Evolutionary conservation across 2,888 invertebrate genomes (phyloP).

Genomic region (Saturnia pavonia): DNA sequence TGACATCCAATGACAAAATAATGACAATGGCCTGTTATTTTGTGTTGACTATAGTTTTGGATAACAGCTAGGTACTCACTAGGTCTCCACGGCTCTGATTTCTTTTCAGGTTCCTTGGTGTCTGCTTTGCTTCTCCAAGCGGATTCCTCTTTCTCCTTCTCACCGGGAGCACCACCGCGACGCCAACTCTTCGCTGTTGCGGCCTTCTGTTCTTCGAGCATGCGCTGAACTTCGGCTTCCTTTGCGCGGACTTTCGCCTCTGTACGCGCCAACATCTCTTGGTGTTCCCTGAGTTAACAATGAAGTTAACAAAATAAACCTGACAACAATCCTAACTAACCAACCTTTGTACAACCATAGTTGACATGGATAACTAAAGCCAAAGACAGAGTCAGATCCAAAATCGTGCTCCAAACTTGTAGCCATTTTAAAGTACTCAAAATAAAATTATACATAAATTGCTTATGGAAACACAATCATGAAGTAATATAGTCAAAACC

Average conservation of each 20-base stretch:
- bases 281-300: slow-evolving; percentile 78
- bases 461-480: too few relatives aligned
- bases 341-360: too few relatives aligned
- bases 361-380: background rate
- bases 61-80: slow-evolving; percentile 51
- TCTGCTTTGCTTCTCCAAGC: slow-evolving; percentile 33
- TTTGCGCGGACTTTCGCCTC: slow-evolving; percentile 85
- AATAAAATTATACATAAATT: too few relatives aligned
- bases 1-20: too few relatives aligned
- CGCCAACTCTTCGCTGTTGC: slow-evolving; percentile 53
- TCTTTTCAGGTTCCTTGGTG: slow-evolving; percentile 52
- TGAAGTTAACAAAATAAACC: background rate
- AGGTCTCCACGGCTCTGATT: slow-evolving; percentile 56
- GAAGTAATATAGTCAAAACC: too few relatives aligned
- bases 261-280: slow-evolving; percentile 84
- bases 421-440: too few relatives aligned
- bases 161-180: slow-evolving; percentile 52
- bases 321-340: too few relatives aligned
- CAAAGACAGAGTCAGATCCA: too few relatives aligned
- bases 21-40: too few relatives aligned
- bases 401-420: too few relatives aligned
- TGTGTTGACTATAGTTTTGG: too few relatives aligned
- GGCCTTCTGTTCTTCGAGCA: slow-evolving; percentile 71
- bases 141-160: slow-evolving; percentile 28
- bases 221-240: slow-evolving; percentile 87